Evolutionary conservation across 2,113 vertebrate genomes (phyloP).

Genomic region (Camelus bactrianus): DNA sequence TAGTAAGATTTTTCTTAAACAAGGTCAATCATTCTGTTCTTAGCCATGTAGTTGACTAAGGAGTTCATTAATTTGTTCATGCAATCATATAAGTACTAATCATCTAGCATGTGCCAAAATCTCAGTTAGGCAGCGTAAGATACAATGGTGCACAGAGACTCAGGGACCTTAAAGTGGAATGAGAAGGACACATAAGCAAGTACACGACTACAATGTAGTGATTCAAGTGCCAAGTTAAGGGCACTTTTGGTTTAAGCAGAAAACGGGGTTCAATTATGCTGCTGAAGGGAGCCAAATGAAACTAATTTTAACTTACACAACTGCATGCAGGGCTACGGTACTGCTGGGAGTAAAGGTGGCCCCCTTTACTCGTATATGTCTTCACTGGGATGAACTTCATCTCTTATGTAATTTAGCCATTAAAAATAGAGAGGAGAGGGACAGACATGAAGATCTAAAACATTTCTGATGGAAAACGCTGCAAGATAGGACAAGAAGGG

Average conservation of each 20-base stretch:
- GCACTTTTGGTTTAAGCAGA: not conserved
- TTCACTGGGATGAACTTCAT: not conserved
- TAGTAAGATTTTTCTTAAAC: not conserved
- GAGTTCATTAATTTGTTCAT: not conserved
- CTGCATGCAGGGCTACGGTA: not conserved
- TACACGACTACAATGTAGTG: not conserved
- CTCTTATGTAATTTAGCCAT: not conserved
- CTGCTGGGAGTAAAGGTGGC: not conserved
- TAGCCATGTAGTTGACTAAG: not conserved
- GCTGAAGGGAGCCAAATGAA: not conserved
- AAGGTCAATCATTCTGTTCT: not conserved
- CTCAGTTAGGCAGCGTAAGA: not conserved
- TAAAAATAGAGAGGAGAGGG: not conserved
- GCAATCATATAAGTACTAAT: not conserved
- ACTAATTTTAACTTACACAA: not conserved
- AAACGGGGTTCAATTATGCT: not conserved
- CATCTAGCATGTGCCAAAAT: not conserved
- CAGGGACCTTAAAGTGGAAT: not conserved
- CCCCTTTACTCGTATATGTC: not conserved
- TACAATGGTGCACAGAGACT: not conserved
- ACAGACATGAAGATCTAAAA: not conserved
- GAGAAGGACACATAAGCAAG: not conserved
- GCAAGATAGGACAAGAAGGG: not conserved
- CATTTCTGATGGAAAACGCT: not conserved
- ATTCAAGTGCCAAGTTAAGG: not conserved